Evolutionary conservation across 1,140 invertebrate species (phyloP), one percentile per base, ranked within the genome.

Genomic region (Hypothenemus hampei): DNA sequence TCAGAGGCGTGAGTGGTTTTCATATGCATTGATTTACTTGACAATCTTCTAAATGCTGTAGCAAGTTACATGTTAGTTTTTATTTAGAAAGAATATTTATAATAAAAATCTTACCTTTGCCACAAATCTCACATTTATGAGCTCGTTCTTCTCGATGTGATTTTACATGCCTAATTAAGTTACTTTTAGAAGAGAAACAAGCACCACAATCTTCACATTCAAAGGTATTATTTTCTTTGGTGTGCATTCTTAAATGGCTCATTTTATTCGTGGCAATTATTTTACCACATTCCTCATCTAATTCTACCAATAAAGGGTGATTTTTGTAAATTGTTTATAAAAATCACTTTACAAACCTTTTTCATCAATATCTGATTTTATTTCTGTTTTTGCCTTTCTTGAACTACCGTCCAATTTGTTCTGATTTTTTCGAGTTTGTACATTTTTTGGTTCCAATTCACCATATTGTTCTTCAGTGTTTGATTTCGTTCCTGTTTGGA

Each of bases 121-220:
- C 33, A 39, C 51, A 54, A 13, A 45, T 37, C 16, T 24, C 35
- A 39, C 51, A 54, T 23, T 21, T 37, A 21, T 37, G 36, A 4
- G 41, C 33, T 36, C 23, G 24, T 29, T 80, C 76, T 0, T 78
- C 77, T 0, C 78, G 79, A 45, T 81, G 79, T 0, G 75, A 80
- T n/a, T 78, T 73, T 63, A 78, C 77, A 50, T 81, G 78, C 36
- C 58, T 36, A 40, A 49, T 54, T 0, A 62, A 35, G 39, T 65
- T 59, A 44, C 60, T 57, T 22, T 53, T 50, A 3, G 60, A 53
- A 7, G 58, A 33, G 53, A 65, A 62, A 18, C 22, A 15, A 57
- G 58, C 60, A 1, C 45, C 55, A 59, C 65, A 69, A 21, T 57
- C 44, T 18, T 51, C 39, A 57, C 67, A n/a, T 24, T 39, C 40